phyloP scores from a whole-genome alignment of 2,113 vertebrate species.

The Apodemus speciosus region DNA sequence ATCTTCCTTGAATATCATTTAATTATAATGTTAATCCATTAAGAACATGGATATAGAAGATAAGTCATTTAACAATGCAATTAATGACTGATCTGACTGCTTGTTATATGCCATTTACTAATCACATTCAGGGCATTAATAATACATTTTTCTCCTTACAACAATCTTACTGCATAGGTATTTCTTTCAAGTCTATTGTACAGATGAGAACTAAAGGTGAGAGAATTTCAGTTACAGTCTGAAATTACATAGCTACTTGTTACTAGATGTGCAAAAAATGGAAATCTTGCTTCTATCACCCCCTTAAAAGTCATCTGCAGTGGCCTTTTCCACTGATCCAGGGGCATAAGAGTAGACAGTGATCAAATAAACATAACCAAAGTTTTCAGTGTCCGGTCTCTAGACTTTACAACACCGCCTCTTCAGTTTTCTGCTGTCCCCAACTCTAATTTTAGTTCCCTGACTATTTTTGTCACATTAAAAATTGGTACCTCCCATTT shows the following conservation, averaged over 20 bases:
- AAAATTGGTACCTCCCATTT: constrained; percentile 54
- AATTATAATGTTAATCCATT: not conserved
- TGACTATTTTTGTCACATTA: constrained; percentile 60
- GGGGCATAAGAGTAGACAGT: not conserved
- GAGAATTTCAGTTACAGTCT: not conserved
- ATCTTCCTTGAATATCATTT: not conserved
- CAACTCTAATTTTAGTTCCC: constrained; percentile 38
- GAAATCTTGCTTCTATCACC: not conserved
- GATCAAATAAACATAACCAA: not conserved
- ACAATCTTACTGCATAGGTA: not conserved
- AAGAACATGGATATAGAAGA: constrained; percentile 4
- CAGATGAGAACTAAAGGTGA: not conserved
- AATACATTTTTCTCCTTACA: not conserved
- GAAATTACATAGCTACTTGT: not conserved
- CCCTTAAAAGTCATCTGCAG: not conserved
- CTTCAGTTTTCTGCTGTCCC: not conserved
- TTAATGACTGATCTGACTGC: not conserved
- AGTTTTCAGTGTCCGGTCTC: not conserved
- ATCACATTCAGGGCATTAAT: not conserved
- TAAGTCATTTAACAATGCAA: not conserved
- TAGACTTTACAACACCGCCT: not conserved
- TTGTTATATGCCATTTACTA: not conserved
- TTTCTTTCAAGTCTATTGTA: not conserved
- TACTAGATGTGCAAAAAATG: constrained; percentile 3
- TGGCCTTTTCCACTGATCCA: not conserved